Evolutionary conservation across 2,888 invertebrate genomes (phyloP).

Genomic region (Lithodes maja): DNA sequence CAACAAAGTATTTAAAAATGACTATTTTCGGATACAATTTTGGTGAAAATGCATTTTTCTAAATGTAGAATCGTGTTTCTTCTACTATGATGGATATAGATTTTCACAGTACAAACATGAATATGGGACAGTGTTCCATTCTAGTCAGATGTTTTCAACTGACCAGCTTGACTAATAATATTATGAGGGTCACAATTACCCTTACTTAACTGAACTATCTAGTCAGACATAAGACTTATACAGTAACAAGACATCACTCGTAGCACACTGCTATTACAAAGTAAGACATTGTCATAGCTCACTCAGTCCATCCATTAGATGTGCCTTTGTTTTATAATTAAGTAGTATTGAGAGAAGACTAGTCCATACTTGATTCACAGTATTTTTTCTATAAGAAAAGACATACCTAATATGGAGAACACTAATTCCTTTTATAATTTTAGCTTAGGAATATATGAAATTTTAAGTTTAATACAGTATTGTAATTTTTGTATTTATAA

Average conservation of each 20-base stretch:
- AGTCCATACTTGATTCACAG: not conserved
- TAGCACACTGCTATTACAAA: not conserved
- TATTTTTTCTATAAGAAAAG: too few species aligned
- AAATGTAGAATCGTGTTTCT: slow-evolving; percentile 18
- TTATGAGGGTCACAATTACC: not conserved
- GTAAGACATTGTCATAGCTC: slow-evolving; percentile 16
- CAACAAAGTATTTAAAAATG: not conserved
- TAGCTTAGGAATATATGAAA: slow-evolving; percentile 4
- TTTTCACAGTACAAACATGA: slow-evolving; percentile 59
- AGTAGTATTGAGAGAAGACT: not conserved
- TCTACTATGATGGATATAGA: not conserved
- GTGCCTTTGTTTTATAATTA: slow-evolving; percentile 47
- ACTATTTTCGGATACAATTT: slow-evolving; percentile 40
- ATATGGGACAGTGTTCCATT: slow-evolving; percentile 36
- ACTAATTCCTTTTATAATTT: too few species aligned
- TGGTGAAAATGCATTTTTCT: slow-evolving; percentile 8
- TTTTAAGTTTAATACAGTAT: slow-evolving; percentile 3
- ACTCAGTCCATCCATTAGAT: slow-evolving; percentile 50
- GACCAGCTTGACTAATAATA: slow-evolving; percentile 15
- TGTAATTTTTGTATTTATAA: not conserved
- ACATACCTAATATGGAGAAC: too few species aligned
- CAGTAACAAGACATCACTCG: not conserved
- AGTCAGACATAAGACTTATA: not conserved
- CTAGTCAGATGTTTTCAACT: slow-evolving; percentile 43
- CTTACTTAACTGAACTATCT: slow-evolving; percentile 4